These are phyloP conservation scores for Ganaspis brasiliensis DNA, from an alignment of 2,888 invertebrate species.

Conservation along the genomic window DNA sequence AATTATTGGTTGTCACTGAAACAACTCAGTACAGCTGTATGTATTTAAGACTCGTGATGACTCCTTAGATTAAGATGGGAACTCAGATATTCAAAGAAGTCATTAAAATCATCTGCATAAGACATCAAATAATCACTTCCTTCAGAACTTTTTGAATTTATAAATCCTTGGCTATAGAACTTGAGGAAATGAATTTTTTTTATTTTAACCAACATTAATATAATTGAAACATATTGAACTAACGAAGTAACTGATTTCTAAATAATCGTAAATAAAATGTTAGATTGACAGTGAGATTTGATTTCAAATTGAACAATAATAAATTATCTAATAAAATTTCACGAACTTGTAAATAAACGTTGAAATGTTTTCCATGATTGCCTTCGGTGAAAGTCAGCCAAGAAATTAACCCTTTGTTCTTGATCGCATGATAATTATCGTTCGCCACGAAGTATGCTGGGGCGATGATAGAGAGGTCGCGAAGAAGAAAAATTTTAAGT, in stretches of 20 bases:
- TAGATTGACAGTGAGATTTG: not conserved
- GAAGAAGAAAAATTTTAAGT: not conserved
- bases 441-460: not conserved
- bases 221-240: not conserved
- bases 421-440: slow-evolving; percentile 27
- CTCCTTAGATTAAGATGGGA: slow-evolving; percentile 29
- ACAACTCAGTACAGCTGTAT: not conserved
- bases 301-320: not conserved
- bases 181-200: not conserved
- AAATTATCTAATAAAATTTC: not conserved
- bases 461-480: slow-evolving; percentile 28
- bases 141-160: not conserved
- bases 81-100: slow-evolving; percentile 14
- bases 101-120: slow-evolving; percentile 15
- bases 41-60: slow-evolving; percentile 20
- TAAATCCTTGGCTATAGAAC: not conserved
- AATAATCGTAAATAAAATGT: not conserved
- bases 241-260: not conserved
- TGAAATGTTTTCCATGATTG: slow-evolving; percentile 1
- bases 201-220: not conserved
- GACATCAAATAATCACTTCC: not conserved
- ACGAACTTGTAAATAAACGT: not conserved
- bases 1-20: slow-evolving; percentile 27
- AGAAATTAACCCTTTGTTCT: slow-evolving; percentile 16
- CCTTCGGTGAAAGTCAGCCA: slow-evolving; percentile 19